These are phyloP conservation scores for Machimus atricapillus DNA, from an alignment of 2,888 invertebrate genomes.

Conservation along the genomic window DNA sequence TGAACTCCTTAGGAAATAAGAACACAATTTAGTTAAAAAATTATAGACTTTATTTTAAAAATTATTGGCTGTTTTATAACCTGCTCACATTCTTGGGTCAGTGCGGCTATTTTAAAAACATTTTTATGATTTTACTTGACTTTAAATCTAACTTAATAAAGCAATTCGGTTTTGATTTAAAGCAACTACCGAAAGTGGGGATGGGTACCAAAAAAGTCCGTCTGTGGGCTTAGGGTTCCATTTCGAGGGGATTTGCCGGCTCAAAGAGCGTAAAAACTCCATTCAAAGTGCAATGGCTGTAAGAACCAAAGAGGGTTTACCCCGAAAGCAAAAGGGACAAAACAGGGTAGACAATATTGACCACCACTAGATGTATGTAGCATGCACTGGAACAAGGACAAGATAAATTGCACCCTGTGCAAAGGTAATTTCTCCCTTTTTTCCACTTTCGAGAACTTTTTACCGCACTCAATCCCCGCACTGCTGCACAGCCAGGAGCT, in stretches of 20 bases:
- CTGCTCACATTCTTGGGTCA: too few species aligned
- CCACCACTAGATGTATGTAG: slow-evolving; percentile 23
- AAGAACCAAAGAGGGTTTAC: slow-evolving; percentile 9
- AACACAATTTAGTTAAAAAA: too few species aligned
- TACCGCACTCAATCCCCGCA: neutral
- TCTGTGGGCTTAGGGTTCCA: neutral
- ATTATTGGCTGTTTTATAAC: neutral
- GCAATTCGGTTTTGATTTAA: neutral
- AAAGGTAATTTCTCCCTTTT: slow-evolving; percentile 45
- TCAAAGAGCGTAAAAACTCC: slow-evolving; percentile 24
- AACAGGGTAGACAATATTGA: slow-evolving; percentile 31
- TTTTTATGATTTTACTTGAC: neutral
- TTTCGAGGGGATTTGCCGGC: slow-evolving; percentile 16
- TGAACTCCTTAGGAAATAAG: too few species aligned
- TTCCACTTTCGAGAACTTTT: slow-evolving; percentile 35
- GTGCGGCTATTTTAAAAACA: neutral
- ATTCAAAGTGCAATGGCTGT: slow-evolving; percentile 11
- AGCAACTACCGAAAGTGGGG: neutral
- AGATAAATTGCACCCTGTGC: slow-evolving; percentile 46
- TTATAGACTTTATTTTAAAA: too few species aligned
- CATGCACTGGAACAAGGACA: slow-evolving; percentile 40
- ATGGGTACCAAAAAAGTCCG: neutral
- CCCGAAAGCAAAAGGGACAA: neutral
- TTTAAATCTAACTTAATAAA: neutral
- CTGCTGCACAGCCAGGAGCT: slow-evolving; percentile 28